Base-by-base conservation (phyloP, 2,888 invertebrate genomes). In the Orthonevra nobilis region DNA sequence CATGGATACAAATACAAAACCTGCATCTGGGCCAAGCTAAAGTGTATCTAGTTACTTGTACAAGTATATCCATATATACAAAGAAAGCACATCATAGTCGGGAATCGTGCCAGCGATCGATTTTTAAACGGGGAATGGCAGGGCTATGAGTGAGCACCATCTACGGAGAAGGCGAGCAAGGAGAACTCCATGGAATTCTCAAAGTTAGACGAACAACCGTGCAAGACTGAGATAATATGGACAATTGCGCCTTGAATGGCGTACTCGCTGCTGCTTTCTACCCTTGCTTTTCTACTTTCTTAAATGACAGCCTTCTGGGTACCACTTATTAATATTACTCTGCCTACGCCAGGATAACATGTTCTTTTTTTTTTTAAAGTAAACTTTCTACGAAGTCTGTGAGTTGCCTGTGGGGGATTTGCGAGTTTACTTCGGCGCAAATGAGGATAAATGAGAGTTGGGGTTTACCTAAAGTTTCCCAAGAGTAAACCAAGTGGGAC, bases 51-150 rank as follows among this genome's bases (percentile, higher is more conserved):
- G 3, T 10, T 28, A 26, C n/a, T 7, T 36, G 14, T 23, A 14
- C 6, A 15, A n/a, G n/a, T n/a, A n/a, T n/a, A n/a, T n/a, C n/a
- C n/a, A n/a, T n/a, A n/a, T n/a, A n/a, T n/a, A n/a, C n/a, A n/a
- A n/a, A n/a, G n/a, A n/a, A n/a, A n/a, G n/a, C n/a, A 48, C 6
- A 50, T 12, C 44, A 42, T 44, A 50, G 54, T 44, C 30, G 42
- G 64, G 54, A 54, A 54, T 66, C 54, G 66, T 42, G 54, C 42
- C 30, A 40, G 64, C 42, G 66, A 54, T 66, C 54, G 66, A 66
- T 66, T 66, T 66, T 38, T 30, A 61, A 17, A 15, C 14, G 26
- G 23, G 44, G 64, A 9, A 44, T 54, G 64, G 44, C 54, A 54
- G 36, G 44, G 44, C 44, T 36, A 28, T 54, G 64, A 66, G 52